Percentiles rank a stretch among this genome's conserved stretches.
phyloP scores from a whole-genome alignment of 2,113 vertebrate species.

The Podarcis muralis region DNA sequence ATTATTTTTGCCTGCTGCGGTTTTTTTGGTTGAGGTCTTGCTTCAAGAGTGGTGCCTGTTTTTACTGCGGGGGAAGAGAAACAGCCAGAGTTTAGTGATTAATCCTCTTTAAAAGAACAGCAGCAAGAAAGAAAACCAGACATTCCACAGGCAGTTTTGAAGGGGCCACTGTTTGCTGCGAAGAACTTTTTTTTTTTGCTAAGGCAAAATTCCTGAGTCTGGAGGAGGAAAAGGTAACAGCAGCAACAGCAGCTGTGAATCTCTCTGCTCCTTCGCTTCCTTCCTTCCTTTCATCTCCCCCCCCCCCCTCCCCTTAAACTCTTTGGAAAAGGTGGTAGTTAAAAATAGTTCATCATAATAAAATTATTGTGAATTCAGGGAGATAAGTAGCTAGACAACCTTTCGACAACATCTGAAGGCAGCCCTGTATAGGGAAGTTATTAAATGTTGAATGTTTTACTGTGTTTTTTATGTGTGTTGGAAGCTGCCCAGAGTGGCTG shows the following conservation, averaged over 20 bases:
- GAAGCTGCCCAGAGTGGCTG: no score
- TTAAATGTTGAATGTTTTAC: no score
- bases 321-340: no score
- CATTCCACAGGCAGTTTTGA: background rate
- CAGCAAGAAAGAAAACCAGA: background rate
- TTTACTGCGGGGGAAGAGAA: background rate
- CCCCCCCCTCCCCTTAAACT: no score
- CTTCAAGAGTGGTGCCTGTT: background rate
- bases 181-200: background rate
- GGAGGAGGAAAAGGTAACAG: background rate
- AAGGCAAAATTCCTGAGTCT: background rate
- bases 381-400: no score
- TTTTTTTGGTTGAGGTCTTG: background rate
- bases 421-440: no score
- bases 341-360: no score
- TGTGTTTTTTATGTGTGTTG: no score
- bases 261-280: no score
- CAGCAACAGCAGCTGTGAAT: background rate
- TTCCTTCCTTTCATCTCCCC: no score
- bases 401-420: no score
- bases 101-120: background rate
- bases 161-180: background rate
- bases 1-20: background rate
- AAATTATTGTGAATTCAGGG: no score
- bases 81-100: background rate